Evolutionary conservation across 2,113 vertebrate genomes (phyloP).

Genomic region (Plecotus auritus): DNA sequence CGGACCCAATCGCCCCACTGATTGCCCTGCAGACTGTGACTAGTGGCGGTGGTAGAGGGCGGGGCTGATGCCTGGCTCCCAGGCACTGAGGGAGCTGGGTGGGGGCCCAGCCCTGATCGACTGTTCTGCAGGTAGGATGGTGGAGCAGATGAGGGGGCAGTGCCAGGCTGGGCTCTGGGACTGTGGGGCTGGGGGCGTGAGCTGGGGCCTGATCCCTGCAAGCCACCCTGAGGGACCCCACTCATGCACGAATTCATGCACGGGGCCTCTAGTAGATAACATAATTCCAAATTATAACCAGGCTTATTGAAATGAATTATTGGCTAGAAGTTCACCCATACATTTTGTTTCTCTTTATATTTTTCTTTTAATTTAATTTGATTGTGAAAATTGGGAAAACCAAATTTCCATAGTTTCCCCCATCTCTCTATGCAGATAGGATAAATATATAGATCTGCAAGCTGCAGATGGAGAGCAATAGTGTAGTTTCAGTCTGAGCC

Average conservation of each 20-base stretch:
- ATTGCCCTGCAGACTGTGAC: too few species aligned
- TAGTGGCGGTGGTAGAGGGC: too few species aligned
- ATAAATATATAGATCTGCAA: not conserved
- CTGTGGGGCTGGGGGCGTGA: too few species aligned
- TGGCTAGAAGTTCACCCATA: not conserved
- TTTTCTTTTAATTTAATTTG: not conserved
- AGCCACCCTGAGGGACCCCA: too few species aligned
- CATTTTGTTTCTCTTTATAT: not conserved
- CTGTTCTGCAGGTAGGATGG: too few species aligned
- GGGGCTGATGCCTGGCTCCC: too few species aligned
- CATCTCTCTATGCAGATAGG: not conserved
- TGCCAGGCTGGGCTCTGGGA: too few species aligned
- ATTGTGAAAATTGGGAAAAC: not conserved
- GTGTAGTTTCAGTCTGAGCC: not conserved
- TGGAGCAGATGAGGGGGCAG: too few species aligned
- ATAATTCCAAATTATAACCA: not conserved
- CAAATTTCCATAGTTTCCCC: not conserved
- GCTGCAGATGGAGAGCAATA: not conserved
- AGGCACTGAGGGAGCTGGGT: too few species aligned
- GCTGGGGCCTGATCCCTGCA: too few species aligned
- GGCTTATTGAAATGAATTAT: not conserved
- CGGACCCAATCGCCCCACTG: rapidly evolving
- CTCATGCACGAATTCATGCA: too few species aligned
- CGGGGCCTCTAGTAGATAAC: not conserved
- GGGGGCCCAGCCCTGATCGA: too few species aligned